Evolutionary conservation across 2,113 vertebrate genomes (phyloP), one percentile per base, ranked within the genome.

Genomic region (Tricholaema leucomelas): DNA sequence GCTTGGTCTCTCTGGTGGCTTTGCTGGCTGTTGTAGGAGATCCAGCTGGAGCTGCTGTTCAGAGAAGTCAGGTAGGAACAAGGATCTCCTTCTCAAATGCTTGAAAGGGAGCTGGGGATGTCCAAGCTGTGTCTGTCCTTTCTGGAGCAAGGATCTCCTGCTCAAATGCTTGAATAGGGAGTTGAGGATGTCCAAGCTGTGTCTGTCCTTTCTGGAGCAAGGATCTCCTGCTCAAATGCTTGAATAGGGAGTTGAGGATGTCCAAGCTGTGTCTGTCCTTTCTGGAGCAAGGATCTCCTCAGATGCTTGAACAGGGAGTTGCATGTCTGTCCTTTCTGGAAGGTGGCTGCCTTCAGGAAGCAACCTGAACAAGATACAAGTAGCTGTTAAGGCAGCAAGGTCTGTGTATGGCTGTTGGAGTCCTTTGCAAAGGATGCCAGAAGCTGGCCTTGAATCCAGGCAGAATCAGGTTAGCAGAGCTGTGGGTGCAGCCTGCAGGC

Each of bases 51-150:
- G 87, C 71, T 74, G 91, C 90, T 3, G 36, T 55, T 8, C 77
- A 30, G 58, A 14, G 28, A 19, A 88, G 19, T 4, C 79, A 96
- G 96, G 96, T 96, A 96, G 83, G 95, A 75, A 50, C 50, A 73
- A 46, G 64, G 86, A 55, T 27, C 55, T 28, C 6, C 3, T 38
- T 36, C 76, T 78, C 17, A 19, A 19, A 35, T 8, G 16, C 59
- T 61, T 16, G 52, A 46, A 80, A 31, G 55, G 81, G 40, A 13
- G 8, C 0, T 40, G 54, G 73, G 74, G 11, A 14, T 42, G 44
- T 27, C 63, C 30, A 2, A 12, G 12, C 3, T 2, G 12, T n/a
- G 33, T n/a, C 19, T 46, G 3, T 5, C 31, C 19, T 36, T 78
- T 9, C 19, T 13, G 7, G n/a, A 17, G n/a, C n/a, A n/a, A n/a